Evolutionary conservation across 2,113 vertebrate genomes (phyloP).

Genomic region (Pteruthius melanotis): DNA sequence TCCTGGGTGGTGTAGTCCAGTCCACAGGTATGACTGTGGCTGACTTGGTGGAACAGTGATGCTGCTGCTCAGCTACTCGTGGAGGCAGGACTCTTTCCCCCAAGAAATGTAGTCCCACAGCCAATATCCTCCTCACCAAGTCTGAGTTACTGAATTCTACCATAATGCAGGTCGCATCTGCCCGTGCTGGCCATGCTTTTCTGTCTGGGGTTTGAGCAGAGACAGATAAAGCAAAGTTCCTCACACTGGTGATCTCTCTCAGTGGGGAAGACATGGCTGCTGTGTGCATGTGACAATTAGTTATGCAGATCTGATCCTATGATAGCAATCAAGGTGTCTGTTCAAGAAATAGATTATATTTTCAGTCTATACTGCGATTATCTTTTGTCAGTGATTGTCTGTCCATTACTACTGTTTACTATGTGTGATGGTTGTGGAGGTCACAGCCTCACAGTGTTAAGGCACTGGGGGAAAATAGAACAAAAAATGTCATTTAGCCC

Average conservation of each 20-base stretch:
- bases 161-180: not conserved
- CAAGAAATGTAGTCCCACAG: not conserved
- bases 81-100: not conserved
- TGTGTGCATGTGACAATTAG: not conserved
- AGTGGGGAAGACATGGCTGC: not conserved
- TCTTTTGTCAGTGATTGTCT: not conserved
- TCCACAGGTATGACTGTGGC: rapidly evolving
- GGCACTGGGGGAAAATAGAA: not conserved
- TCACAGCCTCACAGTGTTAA: not conserved
- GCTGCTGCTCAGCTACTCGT: rapidly evolving
- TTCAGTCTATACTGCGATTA: not conserved
- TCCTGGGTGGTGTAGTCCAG: not conserved
- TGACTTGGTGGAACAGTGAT: not conserved
- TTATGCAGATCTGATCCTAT: not conserved
- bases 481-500: not conserved
- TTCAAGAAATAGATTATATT: not conserved
- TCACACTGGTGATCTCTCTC: not conserved
- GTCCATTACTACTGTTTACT: not conserved
- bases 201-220: not conserved
- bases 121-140: not conserved
- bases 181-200: not conserved
- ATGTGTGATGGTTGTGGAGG: not conserved
- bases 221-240: not conserved
- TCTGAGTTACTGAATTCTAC: not conserved
- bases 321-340: not conserved